Conservation (phyloP, 2,797 vertebrate genomes). For the Gallinago solitaria region DNA sequence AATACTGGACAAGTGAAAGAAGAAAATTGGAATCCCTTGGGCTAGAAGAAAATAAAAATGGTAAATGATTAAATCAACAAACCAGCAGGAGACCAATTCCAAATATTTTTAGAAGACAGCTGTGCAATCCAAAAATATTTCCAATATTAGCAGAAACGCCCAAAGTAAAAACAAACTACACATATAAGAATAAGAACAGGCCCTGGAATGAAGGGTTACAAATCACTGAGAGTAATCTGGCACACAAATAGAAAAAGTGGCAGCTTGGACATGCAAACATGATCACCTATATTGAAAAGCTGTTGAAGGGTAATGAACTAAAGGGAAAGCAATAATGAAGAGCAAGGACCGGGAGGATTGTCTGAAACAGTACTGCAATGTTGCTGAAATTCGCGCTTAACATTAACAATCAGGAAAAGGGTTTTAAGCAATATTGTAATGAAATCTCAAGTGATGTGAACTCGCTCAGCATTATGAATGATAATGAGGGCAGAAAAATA, state of each 20-base stretch:
- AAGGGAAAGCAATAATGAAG: neutral
- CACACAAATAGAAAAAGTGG: neutral
- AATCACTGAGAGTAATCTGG: neutral
- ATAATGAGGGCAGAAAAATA: neutral
- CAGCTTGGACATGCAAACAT: neutral
- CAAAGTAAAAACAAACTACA: neutral
- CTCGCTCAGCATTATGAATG: neutral
- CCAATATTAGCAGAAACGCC: neutral
- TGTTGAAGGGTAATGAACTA: neutral
- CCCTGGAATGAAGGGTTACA: neutral
- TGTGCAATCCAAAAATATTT: neutral
- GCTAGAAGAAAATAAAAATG: neutral
- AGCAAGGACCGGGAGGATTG: neutral
- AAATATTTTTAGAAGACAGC: neutral
- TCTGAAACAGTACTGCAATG: neutral
- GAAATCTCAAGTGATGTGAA: neutral
- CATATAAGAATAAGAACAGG: neutral
- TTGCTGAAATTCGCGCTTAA: neutral
- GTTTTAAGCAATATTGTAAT: constrained; percentile 1
- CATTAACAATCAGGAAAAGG: neutral
- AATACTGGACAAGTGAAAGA: neutral
- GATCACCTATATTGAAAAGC: neutral
- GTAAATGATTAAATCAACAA: neutral
- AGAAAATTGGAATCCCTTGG: neutral
- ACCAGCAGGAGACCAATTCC: neutral